A percentile compares a stretch with the other conserved stretches of the same genome.
phyloP scores from a whole-genome alignment of 1,140 invertebrate genomes.

The Cherax quadricarinatus region DNA sequence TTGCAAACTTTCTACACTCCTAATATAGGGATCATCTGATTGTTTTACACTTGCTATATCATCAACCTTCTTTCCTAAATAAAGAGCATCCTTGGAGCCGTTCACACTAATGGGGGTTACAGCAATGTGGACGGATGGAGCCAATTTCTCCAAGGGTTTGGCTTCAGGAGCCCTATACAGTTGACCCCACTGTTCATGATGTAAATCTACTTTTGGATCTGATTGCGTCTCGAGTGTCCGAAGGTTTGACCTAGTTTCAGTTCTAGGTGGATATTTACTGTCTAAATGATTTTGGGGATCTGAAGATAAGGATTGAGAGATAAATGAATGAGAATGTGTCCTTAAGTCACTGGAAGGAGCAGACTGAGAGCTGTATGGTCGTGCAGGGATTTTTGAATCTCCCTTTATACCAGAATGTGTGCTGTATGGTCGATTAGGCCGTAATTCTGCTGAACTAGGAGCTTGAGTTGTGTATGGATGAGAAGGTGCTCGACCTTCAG shows the following conservation, averaged over 20 bases:
- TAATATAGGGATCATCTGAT: slow-evolving; percentile 43
- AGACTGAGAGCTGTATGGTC: slow-evolving; percentile 16
- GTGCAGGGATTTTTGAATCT: slow-evolving; percentile 7
- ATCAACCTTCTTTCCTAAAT: slow-evolving; percentile 37
- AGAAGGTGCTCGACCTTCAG: slow-evolving; percentile 1
- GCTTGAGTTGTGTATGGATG: slow-evolving; percentile 37
- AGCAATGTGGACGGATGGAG: slow-evolving; percentile 62
- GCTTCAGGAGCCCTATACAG: slow-evolving; percentile 38
- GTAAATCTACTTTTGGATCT: slow-evolving; percentile 13
- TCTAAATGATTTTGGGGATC: slow-evolving; percentile 31
- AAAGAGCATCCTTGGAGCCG: slow-evolving; percentile 61
- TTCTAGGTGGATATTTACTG: slow-evolving; percentile 27
- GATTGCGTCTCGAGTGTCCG: slow-evolving; percentile 38
- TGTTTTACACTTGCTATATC: slow-evolving; percentile 22
- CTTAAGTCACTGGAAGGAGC: slow-evolving; percentile 19
- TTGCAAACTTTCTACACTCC: slow-evolving; percentile 32
- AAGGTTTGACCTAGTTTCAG: slow-evolving; percentile 45
- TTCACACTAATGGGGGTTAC: slow-evolving; percentile 45
- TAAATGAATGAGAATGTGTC: slow-evolving; percentile 12
- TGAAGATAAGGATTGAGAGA: slow-evolving; percentile 16
- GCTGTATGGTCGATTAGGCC: slow-evolving; percentile 28
- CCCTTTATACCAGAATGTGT: slow-evolving; percentile 9
- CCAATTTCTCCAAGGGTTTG: slow-evolving; percentile 53
- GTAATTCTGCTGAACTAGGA: slow-evolving; percentile 20
- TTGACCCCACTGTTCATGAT: slow-evolving; percentile 35